Evolutionary conservation across 2,888 invertebrate genomes (phyloP), one percentile per base, ranked within the genome.

Genomic region (Rhingia rostrata): DNA sequence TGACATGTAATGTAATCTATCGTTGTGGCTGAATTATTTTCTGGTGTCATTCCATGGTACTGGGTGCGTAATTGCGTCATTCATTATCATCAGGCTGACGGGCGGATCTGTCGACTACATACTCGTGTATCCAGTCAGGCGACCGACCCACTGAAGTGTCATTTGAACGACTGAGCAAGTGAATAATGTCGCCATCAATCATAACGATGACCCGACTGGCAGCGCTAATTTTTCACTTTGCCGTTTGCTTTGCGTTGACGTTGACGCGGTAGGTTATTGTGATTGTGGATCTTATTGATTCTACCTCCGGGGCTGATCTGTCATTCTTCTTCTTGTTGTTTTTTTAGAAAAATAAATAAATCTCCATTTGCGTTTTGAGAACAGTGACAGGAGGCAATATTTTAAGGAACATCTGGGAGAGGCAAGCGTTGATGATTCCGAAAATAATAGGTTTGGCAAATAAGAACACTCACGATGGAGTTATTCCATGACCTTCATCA

Each of bases 61-160:
- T 72, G 73, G 78, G 83, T 83, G 83, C 83, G 79, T 83, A 83
- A 83, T 83, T 78, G 73, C 83, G 73, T 79, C 83, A 83, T 83
- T 83, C 79, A 83, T 83, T 83, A 79, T 79, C 83, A 83, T 83
- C 83, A 83, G 53, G 67, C 67, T 83, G 83, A 83, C 67, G 83
- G 83, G 73, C 79, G 69, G 63, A 74, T 58, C 79, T 69, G 63
- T 69, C 60, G 53, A 63, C 60, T 74, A 67, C 63, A 64, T 33
- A 58, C 39, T 58, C 66, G 54, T 39, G 63, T 39, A 49, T 64
- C 47, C 67, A 47, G 67, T 41, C 47, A 70, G 51, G 45, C 37
- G 12, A 22, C 39, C 56, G 53, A 72, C 77, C 69, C 47, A 78
- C 61, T 73, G 64, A 86, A 61, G 74, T 79, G 83, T 79, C 63